Evolutionary conservation across 2,888 invertebrate species (phyloP), one percentile per base, ranked within the genome.

Genomic region (Neoscelio sp.): DNA sequence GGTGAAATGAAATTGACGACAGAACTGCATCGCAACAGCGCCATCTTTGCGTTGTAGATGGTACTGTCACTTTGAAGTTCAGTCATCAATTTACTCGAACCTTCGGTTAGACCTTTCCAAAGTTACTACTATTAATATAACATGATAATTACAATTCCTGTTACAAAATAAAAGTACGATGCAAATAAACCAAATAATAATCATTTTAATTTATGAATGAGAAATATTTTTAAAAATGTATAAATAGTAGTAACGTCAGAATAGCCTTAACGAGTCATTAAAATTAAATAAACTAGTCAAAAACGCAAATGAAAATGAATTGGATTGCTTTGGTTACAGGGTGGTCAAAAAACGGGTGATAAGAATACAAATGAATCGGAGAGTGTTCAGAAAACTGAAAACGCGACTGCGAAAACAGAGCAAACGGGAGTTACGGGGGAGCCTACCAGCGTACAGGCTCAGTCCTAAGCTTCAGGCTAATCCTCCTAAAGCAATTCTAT

Each of bases 391-490:
- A 89, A 89, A 87, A 89, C 85, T 85, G 90, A 87, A 82, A 89
- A 86, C 84, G 82, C 85, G 80, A 85, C 88, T 85, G 87, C 88
- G 85, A 87, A 87, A 86, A 87, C 86, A 82, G 86, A 87, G 82
- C 87, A 89, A 87, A 87, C 73, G 88, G 89, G 85, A 84, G 86
- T 84, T 84, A 86, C 71, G 80, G 89, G 87, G 89, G 88, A 89
- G 89, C 89, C 89, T 89, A 87, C 89, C 90, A 88, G 90, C 89
- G 85, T 88, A 89, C 87, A 89, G 88, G 88, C 90, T 87, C 86
- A 89, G 90, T 89, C 90, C 88, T 89, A 89, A 89, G 88, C 89
- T 88, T 87, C 85, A 85, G 89, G 89, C 90, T 89, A 84, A 86
- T 89, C 88, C 89, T 89, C 87, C 86, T 81, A 79, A 77, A 81